A percentile compares a stretch with the other conserved stretches of the same genome.
Evolutionary conservation across 2,113 vertebrate species (phyloP).

Genomic region (Australoheros scitulus): DNA sequence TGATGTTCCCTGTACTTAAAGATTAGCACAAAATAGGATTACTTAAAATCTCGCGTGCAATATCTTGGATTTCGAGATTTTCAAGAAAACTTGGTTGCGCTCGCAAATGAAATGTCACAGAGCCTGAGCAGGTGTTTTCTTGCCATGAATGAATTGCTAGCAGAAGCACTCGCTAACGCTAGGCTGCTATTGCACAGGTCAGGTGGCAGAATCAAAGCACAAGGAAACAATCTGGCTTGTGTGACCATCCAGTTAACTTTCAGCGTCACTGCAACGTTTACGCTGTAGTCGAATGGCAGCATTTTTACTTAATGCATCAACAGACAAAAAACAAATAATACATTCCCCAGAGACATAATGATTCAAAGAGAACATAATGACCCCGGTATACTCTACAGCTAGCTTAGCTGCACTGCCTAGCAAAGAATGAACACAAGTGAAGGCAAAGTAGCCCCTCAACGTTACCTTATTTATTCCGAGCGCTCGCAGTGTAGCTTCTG

Average conservation of each 20-base stretch:
- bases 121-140: constrained; percentile 9
- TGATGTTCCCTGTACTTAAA: constrained; percentile 5
- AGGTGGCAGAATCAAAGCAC: constrained; percentile 46
- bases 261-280: background rate
- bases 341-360: background rate
- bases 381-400: constrained; percentile 19
- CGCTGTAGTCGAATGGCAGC: background rate
- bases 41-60: background rate
- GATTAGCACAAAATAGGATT: constrained; percentile 1
- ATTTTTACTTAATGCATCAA: background rate
- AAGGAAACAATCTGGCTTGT: constrained; percentile 24
- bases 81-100: background rate
- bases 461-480: constrained; percentile 68
- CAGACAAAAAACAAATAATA: background rate
- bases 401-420: constrained; percentile 50
- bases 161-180: constrained; percentile 33
- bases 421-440: constrained; percentile 39
- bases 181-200: constrained; percentile 44
- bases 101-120: background rate
- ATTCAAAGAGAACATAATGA: constrained; percentile 16
- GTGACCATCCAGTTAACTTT: background rate
- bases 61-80: background rate
- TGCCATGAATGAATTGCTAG: constrained; percentile 10
- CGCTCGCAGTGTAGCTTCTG: constrained; percentile 43
- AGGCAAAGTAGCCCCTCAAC: constrained; percentile 22